Evolutionary conservation across 2,888 invertebrate genomes (phyloP), one percentile per base, ranked within the genome.

Genomic region (Nebria brevicollis): DNA sequence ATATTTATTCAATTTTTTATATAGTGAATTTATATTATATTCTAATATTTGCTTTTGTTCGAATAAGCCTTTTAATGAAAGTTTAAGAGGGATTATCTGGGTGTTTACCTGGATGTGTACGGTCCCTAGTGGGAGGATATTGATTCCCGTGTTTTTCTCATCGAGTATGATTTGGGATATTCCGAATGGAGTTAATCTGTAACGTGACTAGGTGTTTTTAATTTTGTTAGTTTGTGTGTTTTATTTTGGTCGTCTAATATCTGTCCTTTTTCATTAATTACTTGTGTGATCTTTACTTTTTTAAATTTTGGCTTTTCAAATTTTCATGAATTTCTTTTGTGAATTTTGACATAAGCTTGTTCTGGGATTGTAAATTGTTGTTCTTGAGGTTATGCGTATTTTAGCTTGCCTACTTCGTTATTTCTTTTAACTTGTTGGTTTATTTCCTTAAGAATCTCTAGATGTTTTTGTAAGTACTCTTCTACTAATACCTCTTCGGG

Each of bases 81-180:
- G 26, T 75, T 75, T n/a, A n/a, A 75, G 65, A 6, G 75, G 8
- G n/a, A 75, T 65, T 20, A 75, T 75, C 13, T 75, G 75, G 7
- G 75, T 65, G 1, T 75, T 75, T 75, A 75, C 65, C 66, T 75
- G 26, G 6, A 75, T 75, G 25, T 75, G 65, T 5, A 65, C 75
- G 7, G 64, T 8, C 20, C 72, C 26, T 25, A 72, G 7, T 72
- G 13, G 20, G 7, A 72, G 7, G 4, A 72, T 72, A 25, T 72
- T 72, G 13, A 72, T 20, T 6, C 72, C 72, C 7, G 4, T 72
- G 13, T 72, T 72, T 25, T 20, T 72, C 7, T 72, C 26, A 72
- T 72, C 72, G 13, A 2, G 20, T 5, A 26, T 25, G 20, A 72
- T 15, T 72, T 72, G 72, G 7, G 72, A 25, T 72, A 72, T 72